A percentile compares a stretch with the other conserved stretches of the same genome.
These are phyloP conservation scores for Seriola rivoliana DNA, from an alignment of 2,113 vertebrate species.

Conservation along the genomic window DNA sequence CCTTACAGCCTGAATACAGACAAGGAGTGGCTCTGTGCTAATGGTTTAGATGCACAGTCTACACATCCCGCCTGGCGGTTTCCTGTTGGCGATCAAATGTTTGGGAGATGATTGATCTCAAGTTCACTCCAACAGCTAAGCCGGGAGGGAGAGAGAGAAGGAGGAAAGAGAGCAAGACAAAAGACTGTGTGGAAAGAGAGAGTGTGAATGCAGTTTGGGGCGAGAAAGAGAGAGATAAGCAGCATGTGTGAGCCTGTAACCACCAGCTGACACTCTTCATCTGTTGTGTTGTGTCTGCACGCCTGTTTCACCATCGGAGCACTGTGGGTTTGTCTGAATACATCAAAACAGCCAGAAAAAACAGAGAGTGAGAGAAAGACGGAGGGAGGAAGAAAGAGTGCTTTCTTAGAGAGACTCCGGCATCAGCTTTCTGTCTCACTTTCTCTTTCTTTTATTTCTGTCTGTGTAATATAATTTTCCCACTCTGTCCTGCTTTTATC, in stretches of 20 bases:
- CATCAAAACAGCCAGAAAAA: conserved; percentile 74
- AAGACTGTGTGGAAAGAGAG: conserved; percentile 52
- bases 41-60: conserved; percentile 31
- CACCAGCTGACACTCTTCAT: conserved; percentile 82
- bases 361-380: conserved; percentile 46
- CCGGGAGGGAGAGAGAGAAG: conserved; percentile 28
- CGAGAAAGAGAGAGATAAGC: conserved; percentile 69
- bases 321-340: conserved; percentile 80
- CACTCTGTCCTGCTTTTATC: conserved; percentile 76
- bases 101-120: conserved; percentile 63
- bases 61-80: conserved; percentile 29
- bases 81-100: conserved; percentile 62
- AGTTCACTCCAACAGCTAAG: conserved; percentile 59
- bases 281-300: conserved; percentile 80
- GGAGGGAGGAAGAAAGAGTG: conserved; percentile 53
- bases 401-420: conserved; percentile 75
- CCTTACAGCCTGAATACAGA: conserved; percentile 38
- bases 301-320: conserved; percentile 75
- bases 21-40: conserved; percentile 23
- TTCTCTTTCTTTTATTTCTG: conserved; percentile 69
- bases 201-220: conserved; percentile 37
- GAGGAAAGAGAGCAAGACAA: conserved; percentile 42
- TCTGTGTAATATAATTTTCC: conserved; percentile 73
- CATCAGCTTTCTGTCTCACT: conserved; percentile 72
- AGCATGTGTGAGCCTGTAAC: conserved; percentile 78